Evolutionary conservation across 2,888 invertebrate species (phyloP).

Genomic region (Meiosimyza platycephala): DNA sequence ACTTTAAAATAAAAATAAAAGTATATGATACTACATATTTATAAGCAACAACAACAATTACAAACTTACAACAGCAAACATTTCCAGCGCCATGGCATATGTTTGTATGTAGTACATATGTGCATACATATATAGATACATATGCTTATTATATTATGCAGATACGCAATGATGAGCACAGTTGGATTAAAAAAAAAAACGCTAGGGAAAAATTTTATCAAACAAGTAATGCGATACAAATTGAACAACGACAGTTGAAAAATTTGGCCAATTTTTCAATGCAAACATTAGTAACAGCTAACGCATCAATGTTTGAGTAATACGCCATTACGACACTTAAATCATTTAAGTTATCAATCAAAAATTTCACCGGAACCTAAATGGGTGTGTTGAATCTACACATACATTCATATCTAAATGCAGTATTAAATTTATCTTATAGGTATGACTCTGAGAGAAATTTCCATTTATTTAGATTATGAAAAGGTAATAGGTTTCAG

Average conservation of each 20-base stretch:
- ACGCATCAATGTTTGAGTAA: background rate
- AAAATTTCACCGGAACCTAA: background rate
- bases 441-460: too few relatives aligned
- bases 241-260: conserved; percentile 5
- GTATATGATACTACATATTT: background rate
- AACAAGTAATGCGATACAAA: conserved; percentile 14
- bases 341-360: background rate
- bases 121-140: background rate
- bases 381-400: too few relatives aligned
- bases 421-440: too few relatives aligned
- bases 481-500: too few relatives aligned
- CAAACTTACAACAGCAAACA: background rate
- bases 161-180: conserved; percentile 39
- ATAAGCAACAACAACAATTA: background rate
- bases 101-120: background rate
- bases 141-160: conserved; percentile 3
- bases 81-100: background rate
- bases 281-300: conserved; percentile 1
- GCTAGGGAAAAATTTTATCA: background rate
- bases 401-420: too few relatives aligned
- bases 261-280: conserved; percentile 16
- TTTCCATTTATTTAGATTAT: too few relatives aligned
- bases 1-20: background rate
- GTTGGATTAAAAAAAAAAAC: conserved; percentile 17
- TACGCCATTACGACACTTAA: background rate